A percentile compares a stretch with the other conserved stretches of the same genome.
Evolutionary conservation across 1,140 invertebrate species (phyloP).

Genomic region (Leucophenga varia): DNA sequence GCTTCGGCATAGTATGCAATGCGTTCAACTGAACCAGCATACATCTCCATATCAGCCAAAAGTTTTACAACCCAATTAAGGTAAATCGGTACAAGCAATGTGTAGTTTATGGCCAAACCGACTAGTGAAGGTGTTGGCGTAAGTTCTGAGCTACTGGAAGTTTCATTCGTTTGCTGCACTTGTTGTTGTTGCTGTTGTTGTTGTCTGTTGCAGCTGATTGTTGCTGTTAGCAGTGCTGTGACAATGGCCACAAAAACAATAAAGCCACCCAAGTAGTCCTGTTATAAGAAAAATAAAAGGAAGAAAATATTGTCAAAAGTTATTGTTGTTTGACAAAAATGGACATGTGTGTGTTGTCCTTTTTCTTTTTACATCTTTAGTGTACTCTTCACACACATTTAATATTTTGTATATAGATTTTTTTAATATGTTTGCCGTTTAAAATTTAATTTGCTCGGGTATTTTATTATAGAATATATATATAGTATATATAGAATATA

Average conservation of each 20-base stretch:
- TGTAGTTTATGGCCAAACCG: conserved; percentile 76
- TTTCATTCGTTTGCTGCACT: too few species aligned
- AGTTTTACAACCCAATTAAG: conserved; percentile 81
- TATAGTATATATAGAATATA: too few species aligned
- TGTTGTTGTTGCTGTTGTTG: too few species aligned
- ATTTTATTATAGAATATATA: too few species aligned
- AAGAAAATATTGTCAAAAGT: too few species aligned
- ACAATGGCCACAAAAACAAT: conserved; percentile 74
- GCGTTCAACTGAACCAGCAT: conserved; percentile 75
- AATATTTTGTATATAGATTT: too few species aligned
- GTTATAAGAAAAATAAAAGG: conserved; percentile 27
- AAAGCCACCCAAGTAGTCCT: conserved; percentile 80
- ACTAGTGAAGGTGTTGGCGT: conserved; percentile 65
- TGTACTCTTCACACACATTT: too few species aligned
- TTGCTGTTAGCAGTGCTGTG: conserved; percentile 63
- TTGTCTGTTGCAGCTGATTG: conserved; percentile 56
- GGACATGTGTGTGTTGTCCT: too few species aligned
- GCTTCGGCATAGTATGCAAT: conserved; percentile 64
- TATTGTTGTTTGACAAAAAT: too few species aligned
- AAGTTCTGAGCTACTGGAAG: conserved; percentile 23
- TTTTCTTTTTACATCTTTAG: too few species aligned
- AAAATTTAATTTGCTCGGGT: too few species aligned
- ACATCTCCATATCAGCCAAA: conserved; percentile 76
- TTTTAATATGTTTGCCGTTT: too few species aligned
- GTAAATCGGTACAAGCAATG: conserved; percentile 78